Evolutionary conservation across 2,888 invertebrate genomes (phyloP).

Genomic region (Asteroscopus sphinx): DNA sequence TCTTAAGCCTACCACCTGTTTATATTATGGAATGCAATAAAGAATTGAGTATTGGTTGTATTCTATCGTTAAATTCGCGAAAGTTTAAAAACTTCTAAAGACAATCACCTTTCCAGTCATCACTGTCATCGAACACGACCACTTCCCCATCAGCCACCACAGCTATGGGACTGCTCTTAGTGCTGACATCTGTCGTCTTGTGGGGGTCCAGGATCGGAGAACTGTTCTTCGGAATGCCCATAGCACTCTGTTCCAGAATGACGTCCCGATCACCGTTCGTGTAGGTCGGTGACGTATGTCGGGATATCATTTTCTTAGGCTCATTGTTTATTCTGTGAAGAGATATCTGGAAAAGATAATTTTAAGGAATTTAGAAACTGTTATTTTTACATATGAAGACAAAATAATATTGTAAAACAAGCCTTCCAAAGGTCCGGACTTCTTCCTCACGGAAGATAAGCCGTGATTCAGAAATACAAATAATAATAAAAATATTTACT

Average conservation of each 20-base stretch:
- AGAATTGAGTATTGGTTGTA: too few relatives aligned
- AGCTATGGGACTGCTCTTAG: slow-evolving; percentile 89
- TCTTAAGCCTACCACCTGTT: too few relatives aligned
- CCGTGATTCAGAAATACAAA: too few relatives aligned
- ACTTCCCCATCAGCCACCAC: slow-evolving; percentile 94
- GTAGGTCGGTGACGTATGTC: slow-evolving; percentile 85
- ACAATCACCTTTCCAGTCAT: slow-evolving; percentile 93
- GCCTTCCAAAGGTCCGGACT: too few relatives aligned
- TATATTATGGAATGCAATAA: too few relatives aligned
- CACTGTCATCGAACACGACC: slow-evolving; percentile 96
- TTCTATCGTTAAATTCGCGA: too few relatives aligned
- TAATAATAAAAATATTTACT: too few relatives aligned
- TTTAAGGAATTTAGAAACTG: not conserved
- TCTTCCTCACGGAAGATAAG: too few relatives aligned
- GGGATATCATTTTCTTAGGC: slow-evolving; percentile 86
- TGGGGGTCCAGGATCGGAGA: slow-evolving; percentile 86
- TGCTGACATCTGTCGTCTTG: slow-evolving; percentile 81
- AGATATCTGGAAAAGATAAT: slow-evolving; percentile 76
- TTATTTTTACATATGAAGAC: too few relatives aligned
- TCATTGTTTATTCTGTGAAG: slow-evolving; percentile 85
- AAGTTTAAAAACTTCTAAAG: not conserved
- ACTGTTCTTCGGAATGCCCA: slow-evolving; percentile 86
- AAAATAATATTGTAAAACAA: too few relatives aligned
- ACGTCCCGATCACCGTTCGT: slow-evolving; percentile 83
- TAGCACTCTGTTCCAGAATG: slow-evolving; percentile 70